Evolutionary conservation across 35 echinoderm and acorn worm species (phyloP), one percentile per base, ranked within the genome.

Genomic region (Apostichopus japonicus): DNA sequence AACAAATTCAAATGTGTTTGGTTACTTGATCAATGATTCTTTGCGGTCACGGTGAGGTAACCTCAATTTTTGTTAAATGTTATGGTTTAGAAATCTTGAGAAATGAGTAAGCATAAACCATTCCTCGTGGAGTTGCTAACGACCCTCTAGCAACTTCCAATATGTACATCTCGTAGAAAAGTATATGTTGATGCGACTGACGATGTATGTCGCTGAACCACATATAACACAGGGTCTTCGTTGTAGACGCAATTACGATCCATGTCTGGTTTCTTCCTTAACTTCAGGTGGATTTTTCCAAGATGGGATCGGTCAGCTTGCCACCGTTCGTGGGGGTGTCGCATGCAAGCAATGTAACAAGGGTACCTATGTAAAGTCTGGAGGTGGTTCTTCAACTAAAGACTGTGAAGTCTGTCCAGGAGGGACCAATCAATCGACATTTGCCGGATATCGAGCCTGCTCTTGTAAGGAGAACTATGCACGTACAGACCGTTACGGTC

Each of bases 251-350:
- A 67, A 17, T 67, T 17, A 14, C 17, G 63, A 67, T 67, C 63
- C 10, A 67, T 73, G 6, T 73, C 1, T 73, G 15, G 15, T n/a
- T 23, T 6, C 24, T 27, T 75, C 23, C 75, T 90, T 65, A 24
- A n/a, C 6, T 61, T 9, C 33, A 87, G 92, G 92, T 88, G 92
- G 92, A 19, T 93, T 88, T 88, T 93, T 57, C 76, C 72, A 87
- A 88, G 83, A 88, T 65, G 25, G 79, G 5, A 93, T 84, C 19
- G 84, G 92, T 53, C 65, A 88, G 58, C 9, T 78, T 14, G 27
- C 81, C 17, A n/a, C 81, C 4, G 5, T 57, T 16, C 53, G 33
- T 24, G 70, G 61, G 5, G n/a, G n/a, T n/a, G n/a, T n/a, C n/a
- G n/a, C n/a, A n/a, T n/a, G n/a, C n/a, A n/a, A n/a, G n/a, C n/a